A percentile compares a stretch with the other conserved stretches of the same genome.
Conservation (phyloP, 2,888 invertebrate genomes). For the Macrophya alboannulata region DNA sequence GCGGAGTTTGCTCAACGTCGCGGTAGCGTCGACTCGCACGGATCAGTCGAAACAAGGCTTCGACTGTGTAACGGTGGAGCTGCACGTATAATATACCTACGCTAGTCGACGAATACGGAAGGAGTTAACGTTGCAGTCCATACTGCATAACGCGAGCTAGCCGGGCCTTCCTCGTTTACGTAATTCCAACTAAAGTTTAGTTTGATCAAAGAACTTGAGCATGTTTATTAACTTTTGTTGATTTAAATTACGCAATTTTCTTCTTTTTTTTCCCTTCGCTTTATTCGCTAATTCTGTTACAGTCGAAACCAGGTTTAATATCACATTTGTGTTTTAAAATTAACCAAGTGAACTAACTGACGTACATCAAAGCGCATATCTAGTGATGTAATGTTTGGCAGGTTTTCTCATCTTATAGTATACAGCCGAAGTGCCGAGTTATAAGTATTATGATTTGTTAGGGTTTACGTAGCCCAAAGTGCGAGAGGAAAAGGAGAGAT, state of each 20-base stretch:
- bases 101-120: not conserved
- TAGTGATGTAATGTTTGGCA: slow-evolving; percentile 13
- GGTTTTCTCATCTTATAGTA: not conserved
- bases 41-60: slow-evolving; percentile 36
- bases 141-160: not conserved
- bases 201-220: not conserved
- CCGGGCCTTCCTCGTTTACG: not conserved
- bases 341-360: not conserved
- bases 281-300: not conserved
- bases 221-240: not conserved
- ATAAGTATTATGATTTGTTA: slow-evolving; percentile 5
- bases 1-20: not conserved
- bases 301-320: not conserved
- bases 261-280: not conserved
- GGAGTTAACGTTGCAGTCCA: not conserved
- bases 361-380: not conserved
- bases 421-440: slow-evolving; percentile 20
- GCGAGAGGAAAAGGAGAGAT: not conserved
- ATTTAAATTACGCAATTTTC: not conserved
- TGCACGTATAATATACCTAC: not conserved
- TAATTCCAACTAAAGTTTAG: not conserved
- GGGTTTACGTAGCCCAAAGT: not conserved
- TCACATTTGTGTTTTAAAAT: not conserved
- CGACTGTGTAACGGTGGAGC: slow-evolving; percentile 38
- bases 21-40: not conserved